These are phyloP conservation scores for Barypeithes pellucidus DNA, from an alignment of 2,888 invertebrate species.

Conservation along the genomic window DNA sequence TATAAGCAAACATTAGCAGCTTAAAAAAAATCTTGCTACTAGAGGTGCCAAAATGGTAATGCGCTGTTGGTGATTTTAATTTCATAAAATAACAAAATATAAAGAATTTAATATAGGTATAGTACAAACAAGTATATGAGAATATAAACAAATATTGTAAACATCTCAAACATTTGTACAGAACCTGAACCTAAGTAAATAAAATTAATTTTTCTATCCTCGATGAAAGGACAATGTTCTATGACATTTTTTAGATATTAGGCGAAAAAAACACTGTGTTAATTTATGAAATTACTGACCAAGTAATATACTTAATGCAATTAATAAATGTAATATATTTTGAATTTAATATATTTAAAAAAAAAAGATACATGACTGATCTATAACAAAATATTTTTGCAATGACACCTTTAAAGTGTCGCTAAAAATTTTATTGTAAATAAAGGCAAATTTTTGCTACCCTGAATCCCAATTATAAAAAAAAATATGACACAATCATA, in stretches of 20 bases:
- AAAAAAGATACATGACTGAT: slow-evolving; percentile 61
- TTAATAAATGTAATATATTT: slow-evolving; percentile 46
- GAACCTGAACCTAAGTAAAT: slow-evolving; percentile 17
- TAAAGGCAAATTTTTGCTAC: slow-evolving; percentile 57
- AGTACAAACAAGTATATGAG: slow-evolving; percentile 24
- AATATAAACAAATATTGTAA: slow-evolving; percentile 2
- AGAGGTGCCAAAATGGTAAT: slow-evolving; percentile 34
- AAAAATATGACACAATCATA: slow-evolving; percentile 66
- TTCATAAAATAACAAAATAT: slow-evolving; percentile 45
- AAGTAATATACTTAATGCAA: slow-evolving; percentile 40
- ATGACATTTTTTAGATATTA: slow-evolving; percentile 10
- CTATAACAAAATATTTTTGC: slow-evolving; percentile 58
- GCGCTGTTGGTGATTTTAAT: slow-evolving; percentile 32
- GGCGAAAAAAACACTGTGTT: slow-evolving; percentile 19
- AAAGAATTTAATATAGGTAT: slow-evolving; percentile 25
- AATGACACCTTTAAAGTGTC: slow-evolving; percentile 55
- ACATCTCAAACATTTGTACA: slow-evolving; percentile 18
- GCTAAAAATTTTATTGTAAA: slow-evolving; percentile 57
- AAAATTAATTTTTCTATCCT: background rate
- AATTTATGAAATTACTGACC: slow-evolving; percentile 49
- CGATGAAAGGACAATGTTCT: background rate
- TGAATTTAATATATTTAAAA: slow-evolving; percentile 43
- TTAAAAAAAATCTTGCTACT: slow-evolving; percentile 36
- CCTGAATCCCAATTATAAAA: slow-evolving; percentile 60
- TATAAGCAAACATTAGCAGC: slow-evolving; percentile 24